Evolutionary conservation across 2,113 vertebrate genomes (phyloP).

Genomic region (Zosterops hypoxanthus): DNA sequence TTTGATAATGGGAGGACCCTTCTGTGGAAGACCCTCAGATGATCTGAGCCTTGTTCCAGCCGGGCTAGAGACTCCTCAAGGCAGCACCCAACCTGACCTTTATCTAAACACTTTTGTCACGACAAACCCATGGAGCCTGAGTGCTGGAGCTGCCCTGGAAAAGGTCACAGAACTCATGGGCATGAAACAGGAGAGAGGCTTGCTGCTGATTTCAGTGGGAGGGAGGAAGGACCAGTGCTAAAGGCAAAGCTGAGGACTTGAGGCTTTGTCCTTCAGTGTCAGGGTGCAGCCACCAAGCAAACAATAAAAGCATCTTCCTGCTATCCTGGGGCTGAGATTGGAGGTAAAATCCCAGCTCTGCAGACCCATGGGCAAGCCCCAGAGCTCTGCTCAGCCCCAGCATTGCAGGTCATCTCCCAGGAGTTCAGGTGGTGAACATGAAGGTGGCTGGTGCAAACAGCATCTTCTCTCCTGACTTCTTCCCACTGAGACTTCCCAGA

Average conservation of each 20-base stretch:
- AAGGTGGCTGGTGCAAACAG: background rate
- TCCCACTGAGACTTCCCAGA: background rate
- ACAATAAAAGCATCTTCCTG: background rate
- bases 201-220: background rate
- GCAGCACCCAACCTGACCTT: background rate
- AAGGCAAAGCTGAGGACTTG: background rate
- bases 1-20: background rate
- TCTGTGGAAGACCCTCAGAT: background rate
- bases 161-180: background rate
- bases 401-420: background rate
- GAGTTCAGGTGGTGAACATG: background rate
- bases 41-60: background rate
- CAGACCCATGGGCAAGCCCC: fast-evolving
- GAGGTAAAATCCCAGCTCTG: background rate
- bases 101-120: background rate
- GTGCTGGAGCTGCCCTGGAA: background rate
- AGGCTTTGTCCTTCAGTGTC: background rate
- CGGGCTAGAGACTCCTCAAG: background rate
- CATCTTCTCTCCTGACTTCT: background rate
- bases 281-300: background rate
- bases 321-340: fast-evolving
- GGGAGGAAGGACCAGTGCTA: background rate
- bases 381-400: background rate
- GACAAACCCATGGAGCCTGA: background rate
- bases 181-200: background rate